These are phyloP conservation scores for Catonia carolina DNA, from an alignment of 2,888 invertebrate genomes.

Conservation along the genomic window DNA sequence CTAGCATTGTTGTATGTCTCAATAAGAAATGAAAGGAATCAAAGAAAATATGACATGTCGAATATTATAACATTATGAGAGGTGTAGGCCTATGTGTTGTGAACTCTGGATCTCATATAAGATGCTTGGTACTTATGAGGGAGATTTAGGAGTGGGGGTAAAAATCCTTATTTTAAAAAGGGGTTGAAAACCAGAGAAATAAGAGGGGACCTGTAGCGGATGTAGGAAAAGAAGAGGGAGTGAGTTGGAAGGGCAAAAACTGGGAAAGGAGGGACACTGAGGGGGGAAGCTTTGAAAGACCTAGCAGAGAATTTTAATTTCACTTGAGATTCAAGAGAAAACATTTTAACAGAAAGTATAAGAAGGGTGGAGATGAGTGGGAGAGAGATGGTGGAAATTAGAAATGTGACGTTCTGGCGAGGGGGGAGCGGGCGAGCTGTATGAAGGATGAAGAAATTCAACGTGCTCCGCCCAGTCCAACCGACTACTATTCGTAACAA, in stretches of 20 bases:
- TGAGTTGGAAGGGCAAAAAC: conserved; percentile 21
- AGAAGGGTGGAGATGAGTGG: conserved; percentile 26
- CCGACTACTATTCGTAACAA: too few relatives aligned
- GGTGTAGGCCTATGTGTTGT: too few relatives aligned
- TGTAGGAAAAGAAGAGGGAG: conserved; percentile 20
- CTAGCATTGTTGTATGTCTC: too few relatives aligned
- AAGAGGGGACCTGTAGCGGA: conserved; percentile 18
- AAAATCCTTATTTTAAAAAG: conserved; percentile 30
- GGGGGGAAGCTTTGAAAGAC: conserved; percentile 25
- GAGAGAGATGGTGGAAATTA: conserved; percentile 32
- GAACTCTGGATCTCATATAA: too few relatives aligned
- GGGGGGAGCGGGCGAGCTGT: neutral
- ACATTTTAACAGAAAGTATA: conserved; percentile 33
- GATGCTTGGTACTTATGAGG: neutral
- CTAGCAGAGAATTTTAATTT: conserved; percentile 37
- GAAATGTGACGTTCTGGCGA: conserved; percentile 28
- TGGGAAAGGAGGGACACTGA: conserved; percentile 27
- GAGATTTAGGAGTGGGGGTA: conserved; percentile 20
- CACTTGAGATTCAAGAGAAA: conserved; percentile 37
- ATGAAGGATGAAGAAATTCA: conserved; percentile 15
- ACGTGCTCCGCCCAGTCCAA: too few relatives aligned
- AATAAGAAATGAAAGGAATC: too few relatives aligned
- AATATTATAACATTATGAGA: too few relatives aligned
- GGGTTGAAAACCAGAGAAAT: conserved; percentile 22
- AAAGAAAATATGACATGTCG: too few relatives aligned